Base-by-base conservation (phyloP, 2,888 invertebrate genomes). In the Torymus auratus region DNA sequence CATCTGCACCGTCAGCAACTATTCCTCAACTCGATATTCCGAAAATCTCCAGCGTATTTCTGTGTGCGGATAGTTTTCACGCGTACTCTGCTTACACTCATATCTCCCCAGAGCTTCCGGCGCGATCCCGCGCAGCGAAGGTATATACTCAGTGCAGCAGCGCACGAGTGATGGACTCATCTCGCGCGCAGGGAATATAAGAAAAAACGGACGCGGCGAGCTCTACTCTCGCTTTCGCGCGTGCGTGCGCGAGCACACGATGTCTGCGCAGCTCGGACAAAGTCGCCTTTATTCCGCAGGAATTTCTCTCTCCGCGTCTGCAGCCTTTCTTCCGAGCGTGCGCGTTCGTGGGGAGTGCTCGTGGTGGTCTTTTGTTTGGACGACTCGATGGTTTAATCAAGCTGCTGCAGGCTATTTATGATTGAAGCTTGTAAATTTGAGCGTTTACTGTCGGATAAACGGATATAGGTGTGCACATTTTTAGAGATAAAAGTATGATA, bases 251-350 rank as follows among this genome's bases (percentile, higher is more conserved):
- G 41, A 41, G 41, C 41, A 7, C 41, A 41, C 41, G 41, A 7
- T 7, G 41, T 41, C 41, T 41, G 41, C 41, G 41, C 41, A 10
- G 41, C 41, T 41, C 5, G 60, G 60, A 75, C 75, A 75, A 50
- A 67, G 67, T 67, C 67, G 58, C 50, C 60, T 60, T 74, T 75
- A 67, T 75, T 67, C 56, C 55, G 12, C 11, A 64, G 28, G 72
- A 62, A 72, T 72, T 72, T 72, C 62, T 64, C 62, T 64, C 52
- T 61, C 58, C 41, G 50, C 41, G 23, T 58, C 41, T 58, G 17
- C n/a, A n/a, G n/a, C 53, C n/a, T 41, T 41, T 41, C 41, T 41
- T 41, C 41, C 41, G 41, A 41, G 41, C 41, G 7, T 41, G 41
- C 41, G 7, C 41, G 7, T 41, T 41, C 41, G 41, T 41, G 7